Evolutionary conservation across 2,888 invertebrate genomes (phyloP), one percentile per base, ranked within the genome.

Genomic region (Icerya purchasi): DNA sequence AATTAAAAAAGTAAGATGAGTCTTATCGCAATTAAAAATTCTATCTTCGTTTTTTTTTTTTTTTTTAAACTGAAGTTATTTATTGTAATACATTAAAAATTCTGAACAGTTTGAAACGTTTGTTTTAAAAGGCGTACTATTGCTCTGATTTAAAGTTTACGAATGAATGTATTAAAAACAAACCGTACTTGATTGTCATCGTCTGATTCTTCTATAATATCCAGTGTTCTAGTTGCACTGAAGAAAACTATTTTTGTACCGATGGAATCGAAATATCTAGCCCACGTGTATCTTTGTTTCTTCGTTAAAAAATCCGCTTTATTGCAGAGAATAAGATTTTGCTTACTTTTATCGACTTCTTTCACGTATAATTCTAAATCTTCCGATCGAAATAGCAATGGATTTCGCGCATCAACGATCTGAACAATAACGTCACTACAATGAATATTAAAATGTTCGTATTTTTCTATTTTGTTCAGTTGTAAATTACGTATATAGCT

Each of bases 381-480:
- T 68, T 83, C 81, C 73, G 91, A 94, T 58, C 91, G 82, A 68
- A 92, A 96, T 5, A 98, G 73, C 54, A 96, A 73, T 1, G 98
- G 98, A 76, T 97, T 94, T 64, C 98, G 78, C 0, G 92, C 94
- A 77, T 98, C 98, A 18, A 97, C 84, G 63, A 99, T 89, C 72
- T 99, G 88, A 18, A 92, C 80, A 19, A 96, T 77, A 0, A 96
- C 80, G 73, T 96, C 91, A 69, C 93, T 90, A 68, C n/a, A 24
- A 53, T 54, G 21, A 60, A 63, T 57, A 10, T 52, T 18, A 52
- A 56, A n/a, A n/a, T n/a, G n/a, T n/a, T n/a, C n/a, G n/a, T 57
- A 52, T 50, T 14, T 14, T n/a, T 14, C 50, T 10, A n/a, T n/a
- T 14, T 14, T 10, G n/a, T 10, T 50, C 50, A 14, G 50, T 14